Evolutionary conservation across 2,888 invertebrate genomes (phyloP).

Genomic region (Opisthograptis luteolata): DNA sequence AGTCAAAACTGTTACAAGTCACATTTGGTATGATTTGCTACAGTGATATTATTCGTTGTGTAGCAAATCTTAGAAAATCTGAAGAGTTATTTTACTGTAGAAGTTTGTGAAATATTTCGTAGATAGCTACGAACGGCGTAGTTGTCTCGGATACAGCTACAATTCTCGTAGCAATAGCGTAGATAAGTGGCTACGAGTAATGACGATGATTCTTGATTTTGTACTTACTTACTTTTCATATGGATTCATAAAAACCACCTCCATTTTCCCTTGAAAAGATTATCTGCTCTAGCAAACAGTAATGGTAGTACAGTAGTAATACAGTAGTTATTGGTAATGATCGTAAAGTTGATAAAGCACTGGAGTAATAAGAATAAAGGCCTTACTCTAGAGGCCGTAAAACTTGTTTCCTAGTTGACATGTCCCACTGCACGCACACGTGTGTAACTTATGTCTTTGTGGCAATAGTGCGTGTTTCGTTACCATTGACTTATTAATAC

Average conservation of each 20-base stretch:
- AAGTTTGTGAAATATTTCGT: neutral
- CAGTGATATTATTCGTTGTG: neutral
- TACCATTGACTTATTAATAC: slow-evolving; percentile 34
- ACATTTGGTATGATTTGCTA: neutral
- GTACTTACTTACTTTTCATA: neutral
- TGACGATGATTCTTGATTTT: too few relatives aligned
- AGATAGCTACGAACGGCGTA: slow-evolving; percentile 6
- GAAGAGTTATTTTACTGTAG: too few relatives aligned
- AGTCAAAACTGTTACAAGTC: neutral
- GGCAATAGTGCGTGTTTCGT: slow-evolving; percentile 33
- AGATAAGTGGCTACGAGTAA: too few relatives aligned
- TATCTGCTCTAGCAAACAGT: neutral
- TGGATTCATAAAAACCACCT: neutral
- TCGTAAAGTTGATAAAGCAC: slow-evolving; percentile 5
- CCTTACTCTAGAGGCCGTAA: neutral
- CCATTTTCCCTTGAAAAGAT: slow-evolving; percentile 1
- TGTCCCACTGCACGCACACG: slow-evolving; percentile 1
- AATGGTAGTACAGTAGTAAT: too few relatives aligned
- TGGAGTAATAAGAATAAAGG: neutral
- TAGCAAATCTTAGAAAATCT: neutral
- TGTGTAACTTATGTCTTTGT: neutral
- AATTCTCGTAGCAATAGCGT: too few relatives aligned
- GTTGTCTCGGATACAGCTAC: slow-evolving; percentile 15
- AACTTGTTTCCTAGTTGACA: neutral
- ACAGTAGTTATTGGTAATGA: too few relatives aligned